These are phyloP conservation scores for Nothocercus julius DNA, from an alignment of 2,113 vertebrate species.

Conservation along the genomic window DNA sequence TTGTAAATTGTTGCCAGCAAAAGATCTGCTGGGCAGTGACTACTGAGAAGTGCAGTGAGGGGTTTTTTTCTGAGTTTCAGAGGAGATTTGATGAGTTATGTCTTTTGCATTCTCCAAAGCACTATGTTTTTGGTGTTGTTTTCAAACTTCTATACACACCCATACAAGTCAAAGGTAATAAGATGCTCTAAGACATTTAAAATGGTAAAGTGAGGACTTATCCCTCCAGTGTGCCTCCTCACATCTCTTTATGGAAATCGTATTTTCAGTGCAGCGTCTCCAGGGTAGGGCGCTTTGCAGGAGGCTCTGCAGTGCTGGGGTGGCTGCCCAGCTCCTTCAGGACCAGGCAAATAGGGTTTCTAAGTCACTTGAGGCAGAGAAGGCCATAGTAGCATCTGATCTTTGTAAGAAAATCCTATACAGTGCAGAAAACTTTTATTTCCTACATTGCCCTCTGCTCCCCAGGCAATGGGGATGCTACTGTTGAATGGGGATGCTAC, in stretches of 20 bases:
- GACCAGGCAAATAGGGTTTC: not conserved
- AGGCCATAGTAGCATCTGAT: not conserved
- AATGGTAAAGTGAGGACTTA: not conserved
- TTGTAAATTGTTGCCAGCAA: not conserved
- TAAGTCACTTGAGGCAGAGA: not conserved
- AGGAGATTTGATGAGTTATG: not conserved
- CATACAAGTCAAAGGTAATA: not conserved
- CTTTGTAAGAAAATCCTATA: not conserved
- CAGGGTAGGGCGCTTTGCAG: not conserved
- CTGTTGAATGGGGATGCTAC: too few relatives aligned
- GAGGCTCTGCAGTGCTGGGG: not conserved
- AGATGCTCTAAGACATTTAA: not conserved
- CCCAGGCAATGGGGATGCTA: not conserved
- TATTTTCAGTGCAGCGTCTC: not conserved
- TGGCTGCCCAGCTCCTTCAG: not conserved
- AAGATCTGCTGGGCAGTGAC: not conserved
- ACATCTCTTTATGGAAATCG: not conserved
- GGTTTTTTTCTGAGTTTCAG: not conserved
- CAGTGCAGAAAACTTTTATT: not conserved
- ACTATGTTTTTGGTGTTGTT: not conserved
- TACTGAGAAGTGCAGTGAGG: not conserved
- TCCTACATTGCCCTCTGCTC: not conserved
- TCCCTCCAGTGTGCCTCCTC: fast-evolving
- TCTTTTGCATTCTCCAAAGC: not conserved
- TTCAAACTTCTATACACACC: not conserved